Conservation (phyloP, 1,140 invertebrate species). For the Philotrypesis tridentata region DNA sequence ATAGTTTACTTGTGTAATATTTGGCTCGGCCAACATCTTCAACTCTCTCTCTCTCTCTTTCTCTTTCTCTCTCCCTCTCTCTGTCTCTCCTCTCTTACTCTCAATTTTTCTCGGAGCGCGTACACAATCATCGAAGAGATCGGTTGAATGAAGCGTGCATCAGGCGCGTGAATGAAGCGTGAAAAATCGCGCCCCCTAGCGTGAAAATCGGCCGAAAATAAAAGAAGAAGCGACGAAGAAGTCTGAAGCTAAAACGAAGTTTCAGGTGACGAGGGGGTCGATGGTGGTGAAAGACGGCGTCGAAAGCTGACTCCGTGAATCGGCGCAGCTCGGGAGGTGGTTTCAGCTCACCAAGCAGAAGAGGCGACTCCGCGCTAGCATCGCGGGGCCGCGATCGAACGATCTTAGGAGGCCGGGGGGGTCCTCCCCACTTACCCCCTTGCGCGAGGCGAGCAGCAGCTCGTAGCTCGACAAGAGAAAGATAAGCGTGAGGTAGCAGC, state of each 20-base stretch:
- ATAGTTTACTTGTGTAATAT: conserved; percentile 48
- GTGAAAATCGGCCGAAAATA: not conserved
- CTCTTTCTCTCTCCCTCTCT: not conserved
- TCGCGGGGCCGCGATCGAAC: not conserved
- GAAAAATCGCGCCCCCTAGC: not conserved
- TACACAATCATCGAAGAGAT: conserved; percentile 31
- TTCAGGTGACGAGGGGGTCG: conserved; percentile 40
- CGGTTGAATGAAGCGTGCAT: not conserved
- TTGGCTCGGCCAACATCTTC: conserved; percentile 29
- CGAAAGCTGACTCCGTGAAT: not conserved
- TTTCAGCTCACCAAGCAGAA: not conserved
- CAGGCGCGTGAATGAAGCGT: not conserved
- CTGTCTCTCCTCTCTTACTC: not conserved
- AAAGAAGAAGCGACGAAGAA: not conserved
- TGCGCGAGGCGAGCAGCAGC: too few relatives aligned
- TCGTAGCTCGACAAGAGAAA: not conserved
- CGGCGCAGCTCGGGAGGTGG: not conserved
- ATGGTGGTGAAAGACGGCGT: conserved; percentile 33
- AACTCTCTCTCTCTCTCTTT: not conserved
- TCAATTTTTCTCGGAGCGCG: not conserved
- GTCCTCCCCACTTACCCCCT: not conserved
- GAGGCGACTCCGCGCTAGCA: not conserved
- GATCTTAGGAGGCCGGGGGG: not conserved
- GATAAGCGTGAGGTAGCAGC: not conserved
- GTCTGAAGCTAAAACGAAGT: not conserved